Percentiles rank a stretch among this genome's conserved stretches.
phyloP scores from a whole-genome alignment of 2,797 vertebrate species.

The Gymnothorax reevesii region DNA sequence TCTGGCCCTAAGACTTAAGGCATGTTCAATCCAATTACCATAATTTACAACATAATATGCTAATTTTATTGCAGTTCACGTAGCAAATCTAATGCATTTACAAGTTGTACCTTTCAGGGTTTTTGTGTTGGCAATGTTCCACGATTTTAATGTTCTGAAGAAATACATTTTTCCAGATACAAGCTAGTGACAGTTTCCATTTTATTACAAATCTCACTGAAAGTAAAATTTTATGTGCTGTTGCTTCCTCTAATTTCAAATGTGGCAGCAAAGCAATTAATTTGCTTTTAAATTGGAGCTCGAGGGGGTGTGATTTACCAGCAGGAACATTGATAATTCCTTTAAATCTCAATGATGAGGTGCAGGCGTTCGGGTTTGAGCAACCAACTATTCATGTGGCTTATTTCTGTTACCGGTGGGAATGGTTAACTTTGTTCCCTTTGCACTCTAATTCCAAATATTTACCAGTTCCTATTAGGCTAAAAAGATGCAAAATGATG shows the following conservation, averaged over 20 bases:
- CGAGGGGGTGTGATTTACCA: not conserved
- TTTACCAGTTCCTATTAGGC: not conserved
- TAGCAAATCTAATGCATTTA: not conserved
- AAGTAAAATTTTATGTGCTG: not conserved
- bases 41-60: not conserved
- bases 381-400: not conserved
- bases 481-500: not conserved
- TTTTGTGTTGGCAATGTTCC: not conserved
- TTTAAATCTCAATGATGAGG: not conserved
- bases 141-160: not conserved
- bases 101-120: not conserved
- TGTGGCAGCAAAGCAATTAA: not conserved
- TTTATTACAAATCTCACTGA: not conserved
- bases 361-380: not conserved
- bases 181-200: not conserved
- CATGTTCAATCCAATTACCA: not conserved
- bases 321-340: not conserved
- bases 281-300: not conserved
- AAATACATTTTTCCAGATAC: not conserved
- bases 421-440: not conserved
- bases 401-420: not conserved
- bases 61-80: not conserved
- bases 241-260: not conserved
- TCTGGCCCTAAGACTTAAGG: not conserved
- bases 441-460: not conserved